These are phyloP conservation scores for Nerophis ophidion DNA, from an alignment of 2,113 vertebrate species.

Conservation along the genomic window DNA sequence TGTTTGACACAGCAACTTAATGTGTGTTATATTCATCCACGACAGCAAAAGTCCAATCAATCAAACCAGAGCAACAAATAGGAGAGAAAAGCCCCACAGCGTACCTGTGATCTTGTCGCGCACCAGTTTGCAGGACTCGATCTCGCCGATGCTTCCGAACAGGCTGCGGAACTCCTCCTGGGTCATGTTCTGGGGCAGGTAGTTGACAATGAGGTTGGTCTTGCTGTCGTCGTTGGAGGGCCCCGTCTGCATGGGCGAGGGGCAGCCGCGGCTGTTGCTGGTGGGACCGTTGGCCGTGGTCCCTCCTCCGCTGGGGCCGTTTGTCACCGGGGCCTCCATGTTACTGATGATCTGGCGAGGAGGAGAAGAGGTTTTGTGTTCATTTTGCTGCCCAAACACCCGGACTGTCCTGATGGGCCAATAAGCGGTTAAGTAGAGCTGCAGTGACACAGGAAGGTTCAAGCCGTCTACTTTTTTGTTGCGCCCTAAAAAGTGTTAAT, in stretches of 20 bases:
- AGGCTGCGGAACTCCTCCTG: conserved; percentile 99
- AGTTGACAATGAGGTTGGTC: conserved; percentile 99
- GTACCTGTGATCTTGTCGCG: conserved; percentile 99
- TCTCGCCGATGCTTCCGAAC: conserved; percentile 98
- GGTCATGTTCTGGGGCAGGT: conserved; percentile 99
- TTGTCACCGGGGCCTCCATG: conserved; percentile 99
- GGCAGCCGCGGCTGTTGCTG: conserved; percentile 97
- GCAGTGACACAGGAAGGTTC: conserved; percentile 52
- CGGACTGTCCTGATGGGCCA: no score
- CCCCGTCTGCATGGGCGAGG: conserved; percentile 98
- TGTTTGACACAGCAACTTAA: no score
- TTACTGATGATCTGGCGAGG: conserved; percentile 95
- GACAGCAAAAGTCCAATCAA: no score
- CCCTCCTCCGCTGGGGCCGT: conserved; percentile 86
- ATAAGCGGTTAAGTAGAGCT: conserved; percentile 3
- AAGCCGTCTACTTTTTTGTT: conserved; percentile 14
- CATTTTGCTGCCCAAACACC: background rate
- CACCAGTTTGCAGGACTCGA: conserved; percentile 98
- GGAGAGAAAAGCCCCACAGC: background rate
- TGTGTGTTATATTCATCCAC: no score
- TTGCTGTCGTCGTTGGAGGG: conserved; percentile 97
- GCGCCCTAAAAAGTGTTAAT: no score
- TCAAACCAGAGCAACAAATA: no score
- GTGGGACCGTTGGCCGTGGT: conserved; percentile 96
- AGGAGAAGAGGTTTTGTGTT: background rate